Percentiles rank a stretch among this genome's conserved stretches.
phyloP scores from a whole-genome alignment of 2,888 invertebrate species.

The Eueremaeus valkanovi region DNA sequence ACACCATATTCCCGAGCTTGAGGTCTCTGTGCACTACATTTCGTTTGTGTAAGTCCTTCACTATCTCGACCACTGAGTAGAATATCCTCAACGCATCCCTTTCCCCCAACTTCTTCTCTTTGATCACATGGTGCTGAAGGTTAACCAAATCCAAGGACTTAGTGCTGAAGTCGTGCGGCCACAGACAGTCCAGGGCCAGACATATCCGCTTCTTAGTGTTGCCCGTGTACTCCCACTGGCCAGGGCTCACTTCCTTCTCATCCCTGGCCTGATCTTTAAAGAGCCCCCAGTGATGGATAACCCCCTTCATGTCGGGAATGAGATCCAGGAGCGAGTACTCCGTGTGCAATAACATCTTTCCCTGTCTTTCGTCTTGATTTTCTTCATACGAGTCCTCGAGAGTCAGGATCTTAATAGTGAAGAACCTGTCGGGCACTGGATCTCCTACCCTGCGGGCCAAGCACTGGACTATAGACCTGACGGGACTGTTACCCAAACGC shows the following conservation, averaged over 20 bases:
- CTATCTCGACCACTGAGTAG: slow-evolving; percentile 68
- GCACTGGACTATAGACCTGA: slow-evolving; percentile 71
- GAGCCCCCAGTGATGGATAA: slow-evolving; percentile 70
- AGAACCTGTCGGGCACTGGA: slow-evolving; percentile 62
- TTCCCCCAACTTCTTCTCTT: slow-evolving; percentile 69
- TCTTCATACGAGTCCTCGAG: slow-evolving; percentile 58
- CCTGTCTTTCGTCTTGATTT: slow-evolving; percentile 69
- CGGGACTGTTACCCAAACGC: slow-evolving; percentile 66
- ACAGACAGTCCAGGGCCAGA: slow-evolving; percentile 68
- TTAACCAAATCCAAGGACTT: slow-evolving; percentile 59
- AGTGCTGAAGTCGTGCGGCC: slow-evolving; percentile 63
- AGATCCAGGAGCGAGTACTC: slow-evolving; percentile 69
- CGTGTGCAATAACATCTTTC: slow-evolving; percentile 71
- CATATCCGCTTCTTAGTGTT: slow-evolving; percentile 59
- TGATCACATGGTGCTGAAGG: slow-evolving; percentile 70
- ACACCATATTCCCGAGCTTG: slow-evolving; percentile 70
- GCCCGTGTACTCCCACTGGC: slow-evolving; percentile 53
- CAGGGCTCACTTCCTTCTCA: slow-evolving; percentile 59
- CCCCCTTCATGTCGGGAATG: slow-evolving; percentile 65
- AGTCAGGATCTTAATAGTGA: slow-evolving; percentile 60
- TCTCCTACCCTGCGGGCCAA: slow-evolving; percentile 64
- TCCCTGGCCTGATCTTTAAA: slow-evolving; percentile 69
- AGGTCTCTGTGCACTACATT: slow-evolving; percentile 74
- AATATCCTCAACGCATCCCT: slow-evolving; percentile 69
- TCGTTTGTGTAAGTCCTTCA: slow-evolving; percentile 68